Evolutionary conservation across 2,113 vertebrate species (phyloP).

Genomic region (Ctenomys sociabilis): DNA sequence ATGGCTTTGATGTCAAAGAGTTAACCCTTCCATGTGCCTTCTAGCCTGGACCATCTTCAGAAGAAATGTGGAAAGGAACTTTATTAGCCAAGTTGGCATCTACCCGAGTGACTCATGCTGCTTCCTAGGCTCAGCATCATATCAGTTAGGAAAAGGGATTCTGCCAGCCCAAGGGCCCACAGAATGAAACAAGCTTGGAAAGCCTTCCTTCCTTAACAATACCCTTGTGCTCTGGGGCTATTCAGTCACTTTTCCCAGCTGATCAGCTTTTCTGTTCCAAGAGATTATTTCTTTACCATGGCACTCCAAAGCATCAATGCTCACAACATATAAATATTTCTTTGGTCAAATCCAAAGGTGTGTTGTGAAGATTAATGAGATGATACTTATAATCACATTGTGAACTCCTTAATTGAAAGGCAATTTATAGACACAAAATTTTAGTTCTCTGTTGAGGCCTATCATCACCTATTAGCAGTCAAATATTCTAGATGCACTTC

Average conservation of each 20-base stretch:
- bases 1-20: background rate
- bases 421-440: conserved; percentile 63
- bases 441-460: conserved; percentile 50
- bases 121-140: background rate
- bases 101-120: background rate
- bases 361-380: conserved; percentile 74
- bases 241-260: conserved; percentile 51
- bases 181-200: background rate
- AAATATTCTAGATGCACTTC: conserved; percentile 24
- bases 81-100: background rate
- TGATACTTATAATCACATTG: conserved; percentile 70
- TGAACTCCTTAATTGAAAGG: conserved; percentile 60
- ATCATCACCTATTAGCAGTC: conserved; percentile 58
- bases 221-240: conserved; percentile 36
- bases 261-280: conserved; percentile 56
- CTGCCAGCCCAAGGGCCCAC: background rate
- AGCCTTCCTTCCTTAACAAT: conserved; percentile 61
- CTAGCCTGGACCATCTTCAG: background rate
- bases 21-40: background rate
- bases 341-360: conserved; percentile 45
- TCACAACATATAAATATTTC: conserved; percentile 54
- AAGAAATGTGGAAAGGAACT: background rate
- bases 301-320: conserved; percentile 44
- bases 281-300: conserved; percentile 67
- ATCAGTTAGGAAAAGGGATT: background rate